Evolutionary conservation across 2,888 invertebrate genomes (phyloP).

Genomic region (Nezara viridula): DNA sequence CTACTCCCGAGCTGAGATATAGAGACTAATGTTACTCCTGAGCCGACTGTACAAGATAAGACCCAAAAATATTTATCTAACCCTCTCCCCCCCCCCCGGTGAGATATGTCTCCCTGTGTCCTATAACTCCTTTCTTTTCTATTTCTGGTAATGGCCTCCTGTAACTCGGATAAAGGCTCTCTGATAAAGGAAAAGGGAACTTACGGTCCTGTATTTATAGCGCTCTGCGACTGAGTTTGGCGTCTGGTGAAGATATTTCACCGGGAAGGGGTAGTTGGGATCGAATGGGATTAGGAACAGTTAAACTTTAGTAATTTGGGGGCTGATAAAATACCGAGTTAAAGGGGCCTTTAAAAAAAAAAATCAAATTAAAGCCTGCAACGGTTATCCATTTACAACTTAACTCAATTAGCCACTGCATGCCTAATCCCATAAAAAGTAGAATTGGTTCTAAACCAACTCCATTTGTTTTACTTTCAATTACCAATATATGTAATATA

Average conservation of each 20-base stretch:
- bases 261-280: neutral
- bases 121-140: conserved; percentile 21
- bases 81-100: neutral
- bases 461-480: too few species aligned
- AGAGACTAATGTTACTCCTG: neutral
- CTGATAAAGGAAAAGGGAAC: conserved; percentile 24
- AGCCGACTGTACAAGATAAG: neutral
- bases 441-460: neutral
- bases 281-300: neutral
- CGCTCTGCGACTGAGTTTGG: neutral
- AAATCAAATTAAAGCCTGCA: neutral
- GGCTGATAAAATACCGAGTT: neutral
- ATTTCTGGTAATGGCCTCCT: conserved; percentile 15
- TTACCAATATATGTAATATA: too few species aligned
- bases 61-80: neutral
- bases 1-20: neutral
- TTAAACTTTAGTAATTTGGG: neutral
- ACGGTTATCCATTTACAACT: neutral
- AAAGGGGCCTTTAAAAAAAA: neutral
- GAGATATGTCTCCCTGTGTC: conserved; percentile 25
- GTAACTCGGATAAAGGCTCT: neutral
- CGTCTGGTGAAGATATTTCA: neutral
- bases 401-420: neutral
- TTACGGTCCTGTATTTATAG: neutral
- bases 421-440: neutral